phyloP scores from a whole-genome alignment of 2,888 invertebrate genomes.

The Chaitophorus viminalis region DNA sequence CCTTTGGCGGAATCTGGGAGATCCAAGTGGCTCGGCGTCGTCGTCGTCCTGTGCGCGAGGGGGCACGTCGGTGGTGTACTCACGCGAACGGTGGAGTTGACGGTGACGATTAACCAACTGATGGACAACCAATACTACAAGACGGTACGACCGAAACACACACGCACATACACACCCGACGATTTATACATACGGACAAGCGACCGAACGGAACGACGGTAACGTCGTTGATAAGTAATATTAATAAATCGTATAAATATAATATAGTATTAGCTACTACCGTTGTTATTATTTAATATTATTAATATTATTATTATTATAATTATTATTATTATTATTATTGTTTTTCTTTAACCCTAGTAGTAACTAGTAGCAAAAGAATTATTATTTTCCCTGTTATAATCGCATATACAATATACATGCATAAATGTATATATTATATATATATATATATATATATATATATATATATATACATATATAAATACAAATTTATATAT shows the following conservation, averaged over 20 bases:
- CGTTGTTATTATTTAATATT: background rate
- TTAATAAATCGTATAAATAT: background rate
- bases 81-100: background rate
- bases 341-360: background rate
- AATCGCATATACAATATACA: background rate
- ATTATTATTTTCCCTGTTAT: slow-evolving; percentile 10
- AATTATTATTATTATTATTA: background rate
- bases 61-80: slow-evolving; percentile 13
- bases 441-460: background rate
- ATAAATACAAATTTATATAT: background rate
- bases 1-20: background rate
- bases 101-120: background rate
- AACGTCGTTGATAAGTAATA: background rate
- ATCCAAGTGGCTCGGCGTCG: background rate
- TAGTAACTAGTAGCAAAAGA: background rate
- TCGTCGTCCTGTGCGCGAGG: background rate
- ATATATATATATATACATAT: background rate
- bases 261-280: background rate
- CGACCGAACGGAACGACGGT: background rate
- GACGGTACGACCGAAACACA: background rate
- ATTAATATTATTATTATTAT: background rate
- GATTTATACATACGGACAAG: slow-evolving; percentile 17
- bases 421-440: background rate
- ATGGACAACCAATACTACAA: background rate
- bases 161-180: background rate